These are phyloP conservation scores for Blennius ocellaris DNA, from an alignment of 2,113 vertebrate genomes.

Conservation along the genomic window DNA sequence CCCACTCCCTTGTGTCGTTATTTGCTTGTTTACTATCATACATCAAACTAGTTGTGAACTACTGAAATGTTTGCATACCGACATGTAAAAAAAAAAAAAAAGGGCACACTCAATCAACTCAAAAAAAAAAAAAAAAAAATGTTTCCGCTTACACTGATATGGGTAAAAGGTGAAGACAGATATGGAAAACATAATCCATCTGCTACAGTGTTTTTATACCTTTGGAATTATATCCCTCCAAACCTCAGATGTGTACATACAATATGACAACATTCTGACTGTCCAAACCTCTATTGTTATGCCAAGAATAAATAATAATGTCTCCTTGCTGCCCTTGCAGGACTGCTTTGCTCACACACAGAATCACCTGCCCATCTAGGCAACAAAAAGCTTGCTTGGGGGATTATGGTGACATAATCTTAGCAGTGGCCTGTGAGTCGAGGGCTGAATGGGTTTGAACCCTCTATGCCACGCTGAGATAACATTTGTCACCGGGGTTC, in stretches of 20 bases:
- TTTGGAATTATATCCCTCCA: slow-evolving; percentile 71
- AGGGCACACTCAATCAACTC: slow-evolving; percentile 54
- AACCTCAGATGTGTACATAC: slow-evolving; percentile 73
- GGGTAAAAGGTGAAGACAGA: slow-evolving; percentile 48
- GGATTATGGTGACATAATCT: slow-evolving; percentile 89
- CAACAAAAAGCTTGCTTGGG: slow-evolving; percentile 81
- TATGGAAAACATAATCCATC: slow-evolving; percentile 71
- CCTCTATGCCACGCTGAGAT: slow-evolving; percentile 86
- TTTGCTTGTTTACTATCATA: slow-evolving; percentile 59
- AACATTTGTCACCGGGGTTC: slow-evolving; percentile 86
- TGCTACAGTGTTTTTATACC: slow-evolving; percentile 62
- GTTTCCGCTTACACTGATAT: slow-evolving; percentile 33
- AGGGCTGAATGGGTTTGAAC: slow-evolving; percentile 85
- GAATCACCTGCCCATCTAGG: slow-evolving; percentile 85
- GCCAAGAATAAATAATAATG: slow-evolving; percentile 82
- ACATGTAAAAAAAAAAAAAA: neutral
- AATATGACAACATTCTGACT: slow-evolving; percentile 79
- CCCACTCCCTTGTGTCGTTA: slow-evolving; percentile 25
- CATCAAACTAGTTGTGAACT: slow-evolving; percentile 4
- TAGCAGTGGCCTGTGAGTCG: slow-evolving; percentile 82
- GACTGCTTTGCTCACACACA: slow-evolving; percentile 78
- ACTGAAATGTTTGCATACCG: slow-evolving; percentile 32
- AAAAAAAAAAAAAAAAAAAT: slow-evolving; percentile 1
- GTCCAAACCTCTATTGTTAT: slow-evolving; percentile 77
- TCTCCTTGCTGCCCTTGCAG: slow-evolving; percentile 74